Percentiles rank a stretch among this genome's conserved stretches.
phyloP scores from a whole-genome alignment of 2,113 vertebrate genomes.

The Cheilinus undulatus region DNA sequence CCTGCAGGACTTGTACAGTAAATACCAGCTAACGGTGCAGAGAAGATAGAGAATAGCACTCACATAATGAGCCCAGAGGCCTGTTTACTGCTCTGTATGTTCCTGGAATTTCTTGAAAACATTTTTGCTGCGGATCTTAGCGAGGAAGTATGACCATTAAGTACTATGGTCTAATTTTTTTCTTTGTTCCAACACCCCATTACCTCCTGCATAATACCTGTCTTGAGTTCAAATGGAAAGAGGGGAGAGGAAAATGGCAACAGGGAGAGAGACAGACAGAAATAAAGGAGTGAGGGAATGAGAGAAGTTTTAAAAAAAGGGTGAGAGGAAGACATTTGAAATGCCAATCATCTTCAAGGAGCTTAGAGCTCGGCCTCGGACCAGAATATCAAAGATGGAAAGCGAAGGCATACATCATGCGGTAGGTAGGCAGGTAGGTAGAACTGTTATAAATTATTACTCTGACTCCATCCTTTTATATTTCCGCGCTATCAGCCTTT shows the following conservation, averaged over 20 bases:
- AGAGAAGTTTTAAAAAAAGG: conserved; percentile 42
- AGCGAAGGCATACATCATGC: conserved; percentile 56
- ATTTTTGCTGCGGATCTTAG: conserved; percentile 44
- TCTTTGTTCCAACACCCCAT: conserved; percentile 41
- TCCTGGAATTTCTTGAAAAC: conserved; percentile 29
- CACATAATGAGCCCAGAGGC: conserved; percentile 37
- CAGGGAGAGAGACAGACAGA: conserved; percentile 47
- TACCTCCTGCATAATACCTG: conserved; percentile 65
- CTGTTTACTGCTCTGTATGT: conserved; percentile 35
- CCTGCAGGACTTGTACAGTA: conserved; percentile 66
- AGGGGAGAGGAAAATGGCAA: conserved; percentile 45
- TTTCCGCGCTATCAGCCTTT: conserved; percentile 46
- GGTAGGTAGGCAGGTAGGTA: conserved; percentile 51
- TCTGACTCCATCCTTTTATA: conserved; percentile 57
- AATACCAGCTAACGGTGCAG: conserved; percentile 54
- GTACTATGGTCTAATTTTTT: conserved; percentile 31
- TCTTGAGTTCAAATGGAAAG: conserved; percentile 54
- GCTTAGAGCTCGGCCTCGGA: conserved; percentile 62
- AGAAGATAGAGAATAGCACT: conserved; percentile 28
- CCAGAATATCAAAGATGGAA: conserved; percentile 68
- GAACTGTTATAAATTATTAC: conserved; percentile 67
- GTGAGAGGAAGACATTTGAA: conserved; percentile 51
- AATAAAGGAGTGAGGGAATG: conserved; percentile 43
- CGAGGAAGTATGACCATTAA: conserved; percentile 51
- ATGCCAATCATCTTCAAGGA: conserved; percentile 75